A percentile compares a stretch with the other conserved stretches of the same genome.
phyloP scores from a whole-genome alignment of 2,113 vertebrate genomes.

The Boulengerochromis microlepis region DNA sequence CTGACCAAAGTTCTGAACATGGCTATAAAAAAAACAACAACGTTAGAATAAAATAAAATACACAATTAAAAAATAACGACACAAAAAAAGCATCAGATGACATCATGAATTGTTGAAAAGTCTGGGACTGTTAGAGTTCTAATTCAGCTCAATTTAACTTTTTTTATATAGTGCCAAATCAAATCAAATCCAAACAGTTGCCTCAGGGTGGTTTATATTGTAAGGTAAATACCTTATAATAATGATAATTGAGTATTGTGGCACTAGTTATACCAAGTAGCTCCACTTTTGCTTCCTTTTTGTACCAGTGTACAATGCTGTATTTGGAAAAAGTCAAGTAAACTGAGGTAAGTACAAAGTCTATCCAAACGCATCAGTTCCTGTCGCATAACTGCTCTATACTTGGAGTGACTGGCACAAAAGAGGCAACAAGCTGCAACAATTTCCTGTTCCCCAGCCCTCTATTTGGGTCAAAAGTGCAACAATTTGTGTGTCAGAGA shows the following conservation, averaged over 20 bases:
- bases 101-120: not conserved
- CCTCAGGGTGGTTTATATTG: not conserved
- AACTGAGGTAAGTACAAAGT: not conserved
- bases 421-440: not conserved
- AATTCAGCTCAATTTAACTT: fast-evolving
- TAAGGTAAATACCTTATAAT: not conserved
- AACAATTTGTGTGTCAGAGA: not conserved
- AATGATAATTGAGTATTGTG: not conserved
- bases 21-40: too few species aligned
- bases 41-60: not conserved
- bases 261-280: not conserved
- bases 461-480: not conserved
- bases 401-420: too few species aligned
- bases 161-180: fast-evolving
- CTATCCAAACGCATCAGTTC: not conserved
- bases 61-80: not conserved
- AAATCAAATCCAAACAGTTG: fast-evolving
- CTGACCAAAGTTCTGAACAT: not conserved
- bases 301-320: not conserved
- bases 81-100: not conserved
- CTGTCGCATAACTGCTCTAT: not conserved
- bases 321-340: not conserved
- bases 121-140: not conserved
- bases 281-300: not conserved
- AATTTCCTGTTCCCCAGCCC: not conserved